Evolutionary conservation across 2,797 vertebrate genomes (phyloP).

Genomic region (Cuculus canorus): DNA sequence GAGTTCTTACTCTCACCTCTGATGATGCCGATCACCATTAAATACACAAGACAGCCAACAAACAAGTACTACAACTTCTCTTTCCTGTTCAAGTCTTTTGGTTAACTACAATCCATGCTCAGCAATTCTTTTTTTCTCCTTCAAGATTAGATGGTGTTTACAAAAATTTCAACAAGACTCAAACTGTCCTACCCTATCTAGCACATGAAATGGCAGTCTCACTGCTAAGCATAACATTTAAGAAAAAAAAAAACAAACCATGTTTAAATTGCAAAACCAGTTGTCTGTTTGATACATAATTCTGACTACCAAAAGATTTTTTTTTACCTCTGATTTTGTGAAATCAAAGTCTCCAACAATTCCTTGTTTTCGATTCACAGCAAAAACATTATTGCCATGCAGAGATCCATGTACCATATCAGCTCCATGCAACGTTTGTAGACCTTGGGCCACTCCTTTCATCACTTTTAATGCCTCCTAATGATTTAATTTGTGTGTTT

Average conservation of each 20-base stretch:
- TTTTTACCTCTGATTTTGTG: conserved; percentile 82
- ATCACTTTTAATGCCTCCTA: conserved; percentile 83
- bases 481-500: not conserved
- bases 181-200: not conserved
- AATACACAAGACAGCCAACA: not conserved
- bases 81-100: not conserved
- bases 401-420: conserved; percentile 80
- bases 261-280: not conserved
- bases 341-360: conserved; percentile 86
- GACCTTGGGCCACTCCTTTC: conserved; percentile 81
- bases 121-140: not conserved
- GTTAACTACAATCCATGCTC: not conserved
- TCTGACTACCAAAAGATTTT: not conserved
- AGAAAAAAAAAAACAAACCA: too few relatives aligned
- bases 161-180: not conserved
- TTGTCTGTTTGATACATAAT: not conserved
- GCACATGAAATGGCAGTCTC: not conserved
- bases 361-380: conserved; percentile 79
- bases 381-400: conserved; percentile 84
- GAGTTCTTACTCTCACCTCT: not conserved
- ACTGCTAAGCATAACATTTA: not conserved
- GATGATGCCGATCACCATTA: not conserved
- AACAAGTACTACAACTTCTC: not conserved
- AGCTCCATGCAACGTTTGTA: conserved; percentile 77
- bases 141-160: not conserved